Evolutionary conservation across 2,888 invertebrate species (phyloP), one percentile per base, ranked within the genome.

Genomic region (Diarsia brunnea): DNA sequence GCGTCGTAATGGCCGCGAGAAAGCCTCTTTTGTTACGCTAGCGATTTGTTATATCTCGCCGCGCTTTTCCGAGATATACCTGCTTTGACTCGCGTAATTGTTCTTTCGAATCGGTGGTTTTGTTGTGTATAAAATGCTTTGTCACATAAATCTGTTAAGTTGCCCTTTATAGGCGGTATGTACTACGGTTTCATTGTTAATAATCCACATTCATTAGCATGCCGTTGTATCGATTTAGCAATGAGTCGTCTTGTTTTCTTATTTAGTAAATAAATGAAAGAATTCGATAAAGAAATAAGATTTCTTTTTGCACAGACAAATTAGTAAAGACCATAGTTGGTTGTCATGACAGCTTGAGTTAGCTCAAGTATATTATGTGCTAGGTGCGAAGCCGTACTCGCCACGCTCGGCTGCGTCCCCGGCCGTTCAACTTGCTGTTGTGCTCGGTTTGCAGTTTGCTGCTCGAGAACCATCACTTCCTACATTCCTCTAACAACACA

Each of bases 11-110:
- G 95, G 96, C 94, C 94, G 92, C 94, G 92, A 94, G 94, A 96
- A 96, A 96, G 96, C 96, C 95, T 95, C 96, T 93, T 94, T 96
- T 96, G 96, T 96, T 95, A 94, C 92, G 92, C 91, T 89, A 94
- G 92, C 94, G 94, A 95, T 96, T 95, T 95, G 95, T 95, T 96
- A 95, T 95, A 95, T 96, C 94, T 95, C 94, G 91, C 91, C 93
- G 91, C 94, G 94, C 94, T 94, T 95, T 95, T 92, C 94, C 89
- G 87, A 93, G 93, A 94, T 94, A 94, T 94, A 95, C 94, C 95
- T 93, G 94, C 94, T 95, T 95, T 95, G 95, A 95, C 94, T 95
- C 93, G 90, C 93, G 93, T 96, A 95, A 96, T 96, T 96, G 96
- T 96, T 96, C 95, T 96, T 96, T 95, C 92, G 91, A 94, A 94